Evolutionary conservation across 2,113 vertebrate genomes (phyloP), one percentile per base, ranked within the genome.

Genomic region (Caretta caretta): DNA sequence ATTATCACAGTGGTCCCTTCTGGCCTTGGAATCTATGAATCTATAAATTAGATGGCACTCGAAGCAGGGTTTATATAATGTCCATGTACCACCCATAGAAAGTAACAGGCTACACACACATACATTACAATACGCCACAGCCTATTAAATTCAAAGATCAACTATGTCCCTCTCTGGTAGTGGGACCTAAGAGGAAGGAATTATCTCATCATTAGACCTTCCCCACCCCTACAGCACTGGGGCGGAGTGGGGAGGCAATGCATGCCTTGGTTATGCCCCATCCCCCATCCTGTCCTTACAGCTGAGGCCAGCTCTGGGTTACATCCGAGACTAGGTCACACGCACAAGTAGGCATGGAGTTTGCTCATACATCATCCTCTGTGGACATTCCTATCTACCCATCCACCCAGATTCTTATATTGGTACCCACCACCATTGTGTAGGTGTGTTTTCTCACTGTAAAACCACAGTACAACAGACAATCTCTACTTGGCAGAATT

Each of bases 1-100:
- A 19, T 72, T 19, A 38, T 10, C 17, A 72, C 65, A 20, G 10
- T 22, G 17, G 35, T n/a, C 8, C 65, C 19, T 72, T 72, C 65
- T 72, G 65, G 35, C 35, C 35, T 10, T 82, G 84, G 1, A 51
- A 27, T 16, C n/a, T 14, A 10, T 27, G 0, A 0, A 11, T 84
- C 53, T 6, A 22, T 54, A 22, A 20, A 54, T 54, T 27, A 48
- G 3, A 80, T 49, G 50, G 5, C 6, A 50, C 1, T 4, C 2
- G 8, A 31, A 56, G 38, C 20, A 76, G 49, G 42, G 48, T 8
- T 82, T 42, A 20, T 38, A 42, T 5, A 1, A 14, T 57, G 57
- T 49, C 19, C 22, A 59, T 69, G 0, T 6, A 4, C 3, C 0
- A 0, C 69, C 85, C 38, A 14, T 49, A 49, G 65, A 27, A n/a